Evolutionary conservation across 2,113 vertebrate species (phyloP), one percentile per base, ranked within the genome.

Genomic region (Chroicocephalus ridibundus): DNA sequence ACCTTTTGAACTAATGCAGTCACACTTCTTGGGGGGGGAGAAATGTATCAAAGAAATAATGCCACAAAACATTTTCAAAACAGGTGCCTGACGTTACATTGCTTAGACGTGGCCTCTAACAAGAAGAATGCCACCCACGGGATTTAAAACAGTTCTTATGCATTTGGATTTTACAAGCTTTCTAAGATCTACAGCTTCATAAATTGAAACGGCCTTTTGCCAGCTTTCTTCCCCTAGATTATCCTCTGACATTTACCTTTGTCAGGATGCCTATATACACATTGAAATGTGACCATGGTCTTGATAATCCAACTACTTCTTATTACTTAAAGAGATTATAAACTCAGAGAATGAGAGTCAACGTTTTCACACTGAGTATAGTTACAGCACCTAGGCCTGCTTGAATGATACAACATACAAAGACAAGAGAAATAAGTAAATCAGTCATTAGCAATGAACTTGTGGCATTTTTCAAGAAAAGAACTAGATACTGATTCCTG

Each of bases 1-100:
- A 57, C 20, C 44, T 89, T 82, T 27, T 19, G 5, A 74, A 55
- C 51, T 44, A 38, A 83, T 27, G 29, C 15, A 71, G 51, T 14
- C 38, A 52, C 4, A 3, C 11, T 36, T 42, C 58, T 82, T 13
- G 20, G n/a, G 4, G 7, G 9, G 3, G 6, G 4, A 1, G 5
- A 16, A 22, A 57, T 20, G 11, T 62, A 66, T 57, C 27, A 74
- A 85, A 79, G 57, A 75, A 89, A 65, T 36, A 49, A 82, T 7
- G 25, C 75, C 27, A 32, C 13, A 51, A 82, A 78, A 32, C 11
- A 52, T 64, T 74, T 71, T 64, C 54, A 51, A 71, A 94, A 64
- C 29, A 88, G 32, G 21, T 64, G 15, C 18, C 57, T 52, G 14
- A 66, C 2, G 1, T 76, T 52, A 29, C 34, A 68, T 58, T 55